Evolutionary conservation across 2,113 vertebrate species (phyloP), one percentile per base, ranked within the genome.

Genomic region (Channa maculata): DNA sequence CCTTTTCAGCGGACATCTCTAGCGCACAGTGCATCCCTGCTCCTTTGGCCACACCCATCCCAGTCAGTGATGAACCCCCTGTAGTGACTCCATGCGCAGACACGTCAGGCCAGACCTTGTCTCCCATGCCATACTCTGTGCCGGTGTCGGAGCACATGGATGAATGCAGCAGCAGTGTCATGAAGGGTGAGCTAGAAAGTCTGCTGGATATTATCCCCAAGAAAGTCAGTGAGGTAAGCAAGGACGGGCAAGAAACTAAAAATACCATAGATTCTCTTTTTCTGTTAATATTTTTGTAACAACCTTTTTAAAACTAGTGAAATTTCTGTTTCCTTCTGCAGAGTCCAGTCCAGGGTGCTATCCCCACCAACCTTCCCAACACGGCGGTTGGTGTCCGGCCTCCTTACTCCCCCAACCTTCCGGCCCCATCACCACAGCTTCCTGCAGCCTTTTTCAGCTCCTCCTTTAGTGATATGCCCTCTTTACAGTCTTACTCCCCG

Each of bases 311-410:
- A 24, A 24, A 24, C 24, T 24, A 4, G 0, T 45, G 3, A 44
- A 38, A 49, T 43, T 6, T 8, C 24, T 53, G 10, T 61, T 13
- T 65, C 50, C n/a, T 12, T 33, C 8, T 51, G 50, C 73, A 95
- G 93, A 92, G 91, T 91, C 92, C 97, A 68, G 96, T 97, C 70
- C 96, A 97, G 85, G 95, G 96, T 37, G 94, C 95, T 79, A 96
- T 98, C 89, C 96, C 97, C 24, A 93, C 96, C 67, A 96, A 94
- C 81, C 91, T 97, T 59, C 96, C 97, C 64, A 96, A 96, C n/a
- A 96, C 97, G 15, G 92, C 97, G 0, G 92, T 94, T 37, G 94
- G 88, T 15, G 85, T 95, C 87, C 95, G 75, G 86, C 94, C 94
- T 58, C 95, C 94, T 73, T 99, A 89, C 94, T 95, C 10, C 84